Evolutionary conservation across 2,888 invertebrate species (phyloP).

Genomic region (Polylopha cassiicola): DNA sequence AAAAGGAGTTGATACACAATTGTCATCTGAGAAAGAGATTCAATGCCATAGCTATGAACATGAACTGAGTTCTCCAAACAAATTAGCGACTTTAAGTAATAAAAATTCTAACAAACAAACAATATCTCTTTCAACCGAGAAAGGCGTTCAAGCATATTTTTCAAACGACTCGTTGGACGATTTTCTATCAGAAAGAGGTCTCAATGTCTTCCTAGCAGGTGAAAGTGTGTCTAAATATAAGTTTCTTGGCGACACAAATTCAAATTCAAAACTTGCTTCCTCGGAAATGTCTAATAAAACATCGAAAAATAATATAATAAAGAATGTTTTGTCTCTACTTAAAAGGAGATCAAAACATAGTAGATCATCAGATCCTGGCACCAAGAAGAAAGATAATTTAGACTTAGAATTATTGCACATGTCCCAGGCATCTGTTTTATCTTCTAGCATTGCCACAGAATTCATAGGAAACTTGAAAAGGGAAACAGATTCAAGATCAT

Average conservation of each 20-base stretch:
- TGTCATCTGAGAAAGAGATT: constrained; percentile 48
- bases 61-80: constrained; percentile 25
- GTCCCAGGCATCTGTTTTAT: constrained; percentile 47
- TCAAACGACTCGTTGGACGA: constrained; percentile 64
- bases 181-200: constrained; percentile 51
- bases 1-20: constrained; percentile 14
- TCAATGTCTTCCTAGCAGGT: constrained; percentile 40
- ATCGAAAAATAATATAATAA: constrained; percentile 54
- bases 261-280: constrained; percentile 31
- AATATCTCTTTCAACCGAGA: constrained; percentile 42
- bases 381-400: constrained; percentile 33
- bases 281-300: constrained; percentile 46
- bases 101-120: constrained; percentile 17
- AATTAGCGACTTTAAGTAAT: constrained; percentile 22
- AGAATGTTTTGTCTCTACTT: constrained; percentile 45
- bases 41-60: constrained; percentile 46
- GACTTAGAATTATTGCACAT: constrained; percentile 56
- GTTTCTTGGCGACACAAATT: constrained; percentile 36
- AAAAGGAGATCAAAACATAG: constrained; percentile 40
- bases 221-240: constrained; percentile 53
- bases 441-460: constrained; percentile 47
- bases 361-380: constrained; percentile 52
- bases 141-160: constrained; percentile 53
- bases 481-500: constrained; percentile 48
- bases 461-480: constrained; percentile 33